Base-by-base conservation (phyloP, 37 sponge, comb jelly and placozoan species). In the Crambe crambe region DNA sequence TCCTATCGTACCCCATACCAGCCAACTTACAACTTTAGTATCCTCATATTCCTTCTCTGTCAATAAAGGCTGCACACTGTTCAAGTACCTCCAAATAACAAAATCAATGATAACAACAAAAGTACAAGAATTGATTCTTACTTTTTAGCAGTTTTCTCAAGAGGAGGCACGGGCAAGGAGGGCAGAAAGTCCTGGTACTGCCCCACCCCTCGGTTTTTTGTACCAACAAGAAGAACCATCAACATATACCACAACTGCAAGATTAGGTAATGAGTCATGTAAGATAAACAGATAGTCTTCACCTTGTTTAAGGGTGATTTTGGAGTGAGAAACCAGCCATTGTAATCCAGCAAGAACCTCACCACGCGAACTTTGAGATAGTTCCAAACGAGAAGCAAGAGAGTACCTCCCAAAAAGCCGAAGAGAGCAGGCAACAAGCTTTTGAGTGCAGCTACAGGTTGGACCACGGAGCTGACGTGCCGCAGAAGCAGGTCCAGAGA, bases 321-420 rank as follows among this genome's bases (percentile, higher is more conserved):
- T 17, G 88, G 87, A 18, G 71, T 43, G 62, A 91, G 73, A 57
- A 92, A 88, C 93, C 93, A 92, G 42, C 78, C 79, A 47, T 92
- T 65, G 66, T 78, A 88, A 10, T 83, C 64, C 0, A 92, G 81
- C 18, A 92, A 70, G 34, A 67, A 72, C 27, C 93, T 35, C 10
- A 88, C 74, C 32, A 85, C 57, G 25, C 80, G 51, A 2, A 77
- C 78, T 34, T 77, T 78, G 29, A 92, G 5, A 31, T 80, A 89
- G 54, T 79, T 59, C 87, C 87, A 87, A 20, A 87, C 39, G 0
- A 87, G 63, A 3, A 87, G 61, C 37, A 81, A 9, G 37, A 81
- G 26, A 9, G 87, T 87, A 37, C 87, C 87, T 8, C 82, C 74
- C 60, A 87, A 56, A 58, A 87, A 81, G 1, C 87, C 82, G 47